These are phyloP conservation scores for Psittacula echo DNA, from an alignment of 2,797 vertebrate species.

Conservation along the genomic window DNA sequence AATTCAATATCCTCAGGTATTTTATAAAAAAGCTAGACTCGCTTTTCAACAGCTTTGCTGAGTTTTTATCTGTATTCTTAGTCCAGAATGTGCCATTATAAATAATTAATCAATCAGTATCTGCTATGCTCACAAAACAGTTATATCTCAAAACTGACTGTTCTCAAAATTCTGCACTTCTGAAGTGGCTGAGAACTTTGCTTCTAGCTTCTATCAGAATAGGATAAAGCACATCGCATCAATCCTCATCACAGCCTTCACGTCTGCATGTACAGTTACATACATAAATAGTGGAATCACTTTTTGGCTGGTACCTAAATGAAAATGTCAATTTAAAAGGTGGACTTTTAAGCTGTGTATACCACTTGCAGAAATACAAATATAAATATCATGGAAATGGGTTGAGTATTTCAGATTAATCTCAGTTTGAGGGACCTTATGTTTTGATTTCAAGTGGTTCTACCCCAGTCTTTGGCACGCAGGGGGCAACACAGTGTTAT, in stretches of 20 bases:
- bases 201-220: neutral
- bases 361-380: neutral
- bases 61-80: conserved; percentile 45
- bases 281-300: neutral
- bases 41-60: conserved; percentile 20
- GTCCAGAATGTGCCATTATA: conserved; percentile 17
- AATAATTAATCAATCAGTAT: conserved; percentile 56
- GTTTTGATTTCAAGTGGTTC: neutral
- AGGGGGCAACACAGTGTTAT: too few relatives aligned
- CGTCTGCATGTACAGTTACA: neutral
- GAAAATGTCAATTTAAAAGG: neutral
- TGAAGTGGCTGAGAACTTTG: neutral
- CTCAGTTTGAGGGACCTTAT: neutral
- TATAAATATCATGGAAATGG: neutral
- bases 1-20: conserved; percentile 40
- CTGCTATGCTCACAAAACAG: conserved; percentile 8
- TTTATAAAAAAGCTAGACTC: neutral
- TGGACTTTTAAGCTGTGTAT: neutral
- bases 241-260: neutral
- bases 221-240: neutral
- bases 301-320: neutral
- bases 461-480: neutral
- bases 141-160: neutral
- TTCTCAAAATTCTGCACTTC: conserved; percentile 1
- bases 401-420: neutral